Percentiles rank a stretch among this genome's conserved stretches.
Conservation (phyloP, 1,140 invertebrate species). For the Monomorium pharaonis region DNA sequence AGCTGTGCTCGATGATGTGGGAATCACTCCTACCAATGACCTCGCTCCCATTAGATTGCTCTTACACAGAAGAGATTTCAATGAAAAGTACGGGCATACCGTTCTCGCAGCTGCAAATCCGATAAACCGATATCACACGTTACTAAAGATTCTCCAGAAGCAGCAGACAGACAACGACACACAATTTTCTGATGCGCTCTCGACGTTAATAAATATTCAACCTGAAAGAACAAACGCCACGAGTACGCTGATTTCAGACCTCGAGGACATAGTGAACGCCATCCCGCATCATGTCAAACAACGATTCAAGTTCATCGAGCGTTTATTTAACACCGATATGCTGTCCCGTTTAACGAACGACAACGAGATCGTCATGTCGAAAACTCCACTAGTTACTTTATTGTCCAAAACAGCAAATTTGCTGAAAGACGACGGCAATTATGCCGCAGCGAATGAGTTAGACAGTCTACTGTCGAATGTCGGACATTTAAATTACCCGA, state of each 20-base stretch:
- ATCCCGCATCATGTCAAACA: constrained; percentile 2
- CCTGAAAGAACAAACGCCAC: not conserved
- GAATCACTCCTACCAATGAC: not conserved
- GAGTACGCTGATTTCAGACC: not conserved
- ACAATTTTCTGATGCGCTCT: not conserved
- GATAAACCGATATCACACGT: not conserved
- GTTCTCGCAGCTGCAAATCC: not conserved
- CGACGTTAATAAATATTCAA: not conserved
- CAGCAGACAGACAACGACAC: not conserved
- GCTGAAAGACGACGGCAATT: not conserved
- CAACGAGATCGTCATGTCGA: not conserved
- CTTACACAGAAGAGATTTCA: not conserved
- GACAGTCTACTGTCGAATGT: not conserved
- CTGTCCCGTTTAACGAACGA: not conserved
- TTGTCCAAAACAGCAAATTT: not conserved
- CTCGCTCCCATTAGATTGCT: constrained; percentile 32
- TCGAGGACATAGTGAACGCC: not conserved
- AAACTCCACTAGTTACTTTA: not conserved
- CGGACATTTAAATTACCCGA: not conserved
- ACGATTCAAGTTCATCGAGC: not conserved
- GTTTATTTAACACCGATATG: not conserved
- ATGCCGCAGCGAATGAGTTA: not conserved
- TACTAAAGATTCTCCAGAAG: not conserved
- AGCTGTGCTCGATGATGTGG: constrained; percentile 7
- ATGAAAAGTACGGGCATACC: not conserved